Conservation (phyloP, 2,888 invertebrate species). For the Silvanus unidentatus region DNA sequence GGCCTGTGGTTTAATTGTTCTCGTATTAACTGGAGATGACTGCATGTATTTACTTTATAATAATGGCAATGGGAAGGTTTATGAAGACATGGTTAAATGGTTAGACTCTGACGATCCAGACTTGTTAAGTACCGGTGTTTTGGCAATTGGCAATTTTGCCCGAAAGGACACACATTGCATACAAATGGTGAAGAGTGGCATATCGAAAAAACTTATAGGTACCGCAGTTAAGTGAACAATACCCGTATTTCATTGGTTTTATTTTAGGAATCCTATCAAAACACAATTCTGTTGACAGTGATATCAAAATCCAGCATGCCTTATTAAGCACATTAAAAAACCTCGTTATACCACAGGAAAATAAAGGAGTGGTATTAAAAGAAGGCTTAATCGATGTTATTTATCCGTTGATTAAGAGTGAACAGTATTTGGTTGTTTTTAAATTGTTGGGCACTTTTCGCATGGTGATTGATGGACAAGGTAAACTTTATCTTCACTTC, state of each 20-base stretch:
- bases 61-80: slow-evolving; percentile 66
- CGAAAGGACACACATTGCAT: slow-evolving; percentile 79
- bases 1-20: slow-evolving; percentile 79
- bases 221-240: slow-evolving; percentile 2
- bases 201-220: slow-evolving; percentile 66
- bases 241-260: too few species aligned
- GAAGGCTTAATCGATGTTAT: slow-evolving; percentile 69
- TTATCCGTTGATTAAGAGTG: slow-evolving; percentile 61
- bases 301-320: slow-evolving; percentile 64
- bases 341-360: slow-evolving; percentile 65
- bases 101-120: slow-evolving; percentile 66
- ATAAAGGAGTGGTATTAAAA: slow-evolving; percentile 67
- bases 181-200: slow-evolving; percentile 72
- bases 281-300: slow-evolving; percentile 55
- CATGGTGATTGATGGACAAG: slow-evolving; percentile 81
- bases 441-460: slow-evolving; percentile 79
- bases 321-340: slow-evolving; percentile 73
- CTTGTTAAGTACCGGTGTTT: slow-evolving; percentile 73
- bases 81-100: slow-evolving; percentile 70
- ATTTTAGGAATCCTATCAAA: slow-evolving; percentile 47
- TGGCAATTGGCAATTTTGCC: slow-evolving; percentile 87
- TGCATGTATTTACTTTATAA: slow-evolving; percentile 82
- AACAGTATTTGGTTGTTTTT: slow-evolving; percentile 76
- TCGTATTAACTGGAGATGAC: slow-evolving; percentile 77
- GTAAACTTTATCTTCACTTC: slow-evolving; percentile 41